These are phyloP conservation scores for Junonia oenone DNA, from an alignment of 2,888 invertebrate species.

Conservation along the genomic window DNA sequence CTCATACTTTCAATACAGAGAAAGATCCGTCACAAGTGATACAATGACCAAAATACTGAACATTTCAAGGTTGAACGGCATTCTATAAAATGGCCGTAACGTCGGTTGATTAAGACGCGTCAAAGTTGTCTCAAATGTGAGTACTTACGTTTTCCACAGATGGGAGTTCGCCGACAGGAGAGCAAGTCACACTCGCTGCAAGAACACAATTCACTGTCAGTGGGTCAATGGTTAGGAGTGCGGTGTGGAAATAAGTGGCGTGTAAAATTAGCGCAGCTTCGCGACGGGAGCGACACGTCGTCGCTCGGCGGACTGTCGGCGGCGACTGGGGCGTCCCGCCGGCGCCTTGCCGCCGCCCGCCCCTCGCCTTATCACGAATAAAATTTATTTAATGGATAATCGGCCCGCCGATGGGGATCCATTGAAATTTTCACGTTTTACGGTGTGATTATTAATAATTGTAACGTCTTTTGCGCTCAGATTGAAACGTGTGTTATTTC, in stretches of 20 bases:
- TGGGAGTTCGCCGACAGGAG: conserved; percentile 26
- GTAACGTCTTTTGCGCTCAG: neutral
- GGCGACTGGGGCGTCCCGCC: conserved; percentile 66
- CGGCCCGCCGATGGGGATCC: conserved; percentile 57
- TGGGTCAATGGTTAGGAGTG: conserved; percentile 49
- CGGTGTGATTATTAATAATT: conserved; percentile 35
- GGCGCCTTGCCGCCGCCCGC: conserved; percentile 67
- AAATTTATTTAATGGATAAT: conserved; percentile 77
- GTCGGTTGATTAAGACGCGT: conserved; percentile 53
- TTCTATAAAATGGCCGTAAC: conserved; percentile 71
- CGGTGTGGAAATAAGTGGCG: conserved; percentile 53
- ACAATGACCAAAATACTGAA: conserved; percentile 65
- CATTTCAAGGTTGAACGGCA: conserved; percentile 64
- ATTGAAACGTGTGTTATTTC: neutral
- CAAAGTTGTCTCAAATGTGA: conserved; percentile 37
- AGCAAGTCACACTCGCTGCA: conserved; percentile 47
- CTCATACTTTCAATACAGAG: conserved; percentile 32
- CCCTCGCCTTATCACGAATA: conserved; percentile 72
- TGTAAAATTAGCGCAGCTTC: conserved; percentile 60
- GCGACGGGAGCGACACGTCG: conserved; percentile 48
- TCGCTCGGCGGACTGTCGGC: conserved; percentile 52
- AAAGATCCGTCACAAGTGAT: conserved; percentile 41
- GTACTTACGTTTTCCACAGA: conserved; percentile 46
- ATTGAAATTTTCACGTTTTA: conserved; percentile 63
- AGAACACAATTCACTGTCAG: conserved; percentile 64